These are phyloP conservation scores for Limosa lapponica DNA, from an alignment of 2,797 vertebrate genomes.

Conservation along the genomic window DNA sequence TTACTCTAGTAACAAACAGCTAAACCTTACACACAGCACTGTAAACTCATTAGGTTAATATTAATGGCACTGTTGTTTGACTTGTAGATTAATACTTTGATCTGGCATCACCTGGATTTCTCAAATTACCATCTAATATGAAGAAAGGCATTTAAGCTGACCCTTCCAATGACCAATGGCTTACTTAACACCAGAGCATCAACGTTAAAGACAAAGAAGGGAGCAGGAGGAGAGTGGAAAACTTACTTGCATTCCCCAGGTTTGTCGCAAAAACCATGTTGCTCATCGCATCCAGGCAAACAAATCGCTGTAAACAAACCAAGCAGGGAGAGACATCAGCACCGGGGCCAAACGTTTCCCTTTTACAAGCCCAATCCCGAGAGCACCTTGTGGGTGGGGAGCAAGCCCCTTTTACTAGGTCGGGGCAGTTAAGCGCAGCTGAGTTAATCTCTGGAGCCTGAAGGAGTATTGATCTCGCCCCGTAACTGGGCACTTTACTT, in stretches of 20 bases:
- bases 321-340: conserved; percentile 64
- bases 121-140: not conserved
- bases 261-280: conserved; percentile 94
- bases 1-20: conserved; percentile 11
- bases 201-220: not conserved
- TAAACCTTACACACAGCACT: not conserved
- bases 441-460: conserved; percentile 69
- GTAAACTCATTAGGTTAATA: not conserved
- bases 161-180: not conserved
- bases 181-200: not conserved
- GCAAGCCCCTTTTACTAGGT: conserved; percentile 13
- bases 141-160: not conserved
- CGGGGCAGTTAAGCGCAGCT: conserved; percentile 45
- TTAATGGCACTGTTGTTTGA: not conserved
- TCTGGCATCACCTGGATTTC: not conserved
- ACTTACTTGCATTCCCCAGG: conserved; percentile 99
- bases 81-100: conserved; percentile 24
- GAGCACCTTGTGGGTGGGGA: not conserved
- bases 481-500: conserved; percentile 76
- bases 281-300: conserved; percentile 94
- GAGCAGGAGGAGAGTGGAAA: not conserved
- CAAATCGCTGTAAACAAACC: conserved; percentile 88
- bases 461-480: conserved; percentile 71
- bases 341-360: not conserved
- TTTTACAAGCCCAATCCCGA: not conserved